Percentiles rank a stretch among this genome's conserved stretches.
These are phyloP conservation scores for Axis porcinus DNA, from an alignment of 2,113 vertebrate species.

Conservation along the genomic window DNA sequence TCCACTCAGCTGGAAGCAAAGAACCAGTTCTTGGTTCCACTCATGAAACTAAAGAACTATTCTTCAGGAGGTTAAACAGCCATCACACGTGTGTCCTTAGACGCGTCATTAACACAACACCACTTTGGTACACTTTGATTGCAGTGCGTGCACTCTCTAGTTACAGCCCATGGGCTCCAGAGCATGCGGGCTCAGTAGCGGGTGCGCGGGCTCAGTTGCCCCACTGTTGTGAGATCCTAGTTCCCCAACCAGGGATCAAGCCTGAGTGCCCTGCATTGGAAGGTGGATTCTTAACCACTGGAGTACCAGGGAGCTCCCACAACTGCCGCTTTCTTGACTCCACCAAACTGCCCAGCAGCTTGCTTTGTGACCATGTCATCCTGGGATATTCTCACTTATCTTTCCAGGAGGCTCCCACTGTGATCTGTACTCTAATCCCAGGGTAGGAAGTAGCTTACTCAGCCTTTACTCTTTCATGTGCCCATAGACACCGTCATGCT, in stretches of 20 bases:
- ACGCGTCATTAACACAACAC: not conserved
- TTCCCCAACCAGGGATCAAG: not conserved
- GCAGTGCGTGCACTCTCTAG: fast-evolving
- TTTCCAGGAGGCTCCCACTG: not conserved
- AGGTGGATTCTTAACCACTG: not conserved
- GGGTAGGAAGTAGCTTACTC: not conserved
- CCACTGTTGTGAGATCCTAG: not conserved
- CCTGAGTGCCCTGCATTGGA: not conserved
- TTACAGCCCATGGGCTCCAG: fast-evolving
- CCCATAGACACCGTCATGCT: not conserved
- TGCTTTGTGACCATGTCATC: not conserved
- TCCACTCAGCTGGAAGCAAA: not conserved
- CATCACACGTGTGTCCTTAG: not conserved
- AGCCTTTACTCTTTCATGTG: not conserved
- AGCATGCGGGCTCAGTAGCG: fast-evolving
- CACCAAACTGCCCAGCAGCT: not conserved
- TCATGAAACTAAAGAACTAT: not conserved
- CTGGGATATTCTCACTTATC: not conserved
- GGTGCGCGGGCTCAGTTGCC: fast-evolving
- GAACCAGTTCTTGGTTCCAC: not conserved
- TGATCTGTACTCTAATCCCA: not conserved
- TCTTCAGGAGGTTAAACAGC: not conserved
- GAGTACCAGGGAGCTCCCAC: not conserved
- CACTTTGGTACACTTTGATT: not conserved
- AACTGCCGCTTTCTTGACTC: not conserved